Evolutionary conservation across 2,113 vertebrate genomes (phyloP).

Genomic region (Onychostoma macrolepis): DNA sequence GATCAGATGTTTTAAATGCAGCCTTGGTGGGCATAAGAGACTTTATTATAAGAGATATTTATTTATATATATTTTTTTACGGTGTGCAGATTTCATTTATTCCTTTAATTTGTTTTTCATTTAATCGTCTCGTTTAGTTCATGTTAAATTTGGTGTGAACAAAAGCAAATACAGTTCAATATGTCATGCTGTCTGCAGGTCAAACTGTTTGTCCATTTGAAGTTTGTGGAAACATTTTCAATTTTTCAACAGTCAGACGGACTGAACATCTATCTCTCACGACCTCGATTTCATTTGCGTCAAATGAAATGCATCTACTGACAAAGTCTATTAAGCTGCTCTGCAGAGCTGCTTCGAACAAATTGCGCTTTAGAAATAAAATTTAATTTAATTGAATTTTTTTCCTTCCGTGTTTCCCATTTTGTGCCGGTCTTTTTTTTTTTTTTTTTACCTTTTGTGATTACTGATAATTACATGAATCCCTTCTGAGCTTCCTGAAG

Average conservation of each 20-base stretch:
- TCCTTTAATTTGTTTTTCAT: neutral
- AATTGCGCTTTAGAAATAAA: neutral
- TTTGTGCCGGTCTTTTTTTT: neutral
- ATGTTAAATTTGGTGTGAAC: neutral
- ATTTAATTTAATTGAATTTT: neutral
- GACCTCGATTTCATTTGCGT: neutral
- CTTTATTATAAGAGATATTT: too few species aligned
- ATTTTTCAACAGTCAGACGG: neutral
- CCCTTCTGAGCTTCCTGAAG: neutral
- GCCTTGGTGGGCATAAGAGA: too few species aligned
- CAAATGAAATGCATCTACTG: neutral
- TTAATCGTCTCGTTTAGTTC: neutral
- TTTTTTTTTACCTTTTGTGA: neutral
- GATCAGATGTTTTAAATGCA: neutral
- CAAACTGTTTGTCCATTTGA: neutral
- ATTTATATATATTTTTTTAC: too few species aligned
- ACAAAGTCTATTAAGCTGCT: slow-evolving; percentile 1
- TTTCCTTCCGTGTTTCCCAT: neutral
- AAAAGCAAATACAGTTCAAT: neutral
- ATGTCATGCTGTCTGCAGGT: neutral
- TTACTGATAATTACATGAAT: slow-evolving; percentile 19
- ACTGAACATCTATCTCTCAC: neutral
- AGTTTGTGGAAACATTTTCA: neutral
- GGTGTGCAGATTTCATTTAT: neutral
- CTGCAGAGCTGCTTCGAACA: neutral